Conservation (phyloP, 2,113 vertebrate species). For the Centropus bengalensis region DNA sequence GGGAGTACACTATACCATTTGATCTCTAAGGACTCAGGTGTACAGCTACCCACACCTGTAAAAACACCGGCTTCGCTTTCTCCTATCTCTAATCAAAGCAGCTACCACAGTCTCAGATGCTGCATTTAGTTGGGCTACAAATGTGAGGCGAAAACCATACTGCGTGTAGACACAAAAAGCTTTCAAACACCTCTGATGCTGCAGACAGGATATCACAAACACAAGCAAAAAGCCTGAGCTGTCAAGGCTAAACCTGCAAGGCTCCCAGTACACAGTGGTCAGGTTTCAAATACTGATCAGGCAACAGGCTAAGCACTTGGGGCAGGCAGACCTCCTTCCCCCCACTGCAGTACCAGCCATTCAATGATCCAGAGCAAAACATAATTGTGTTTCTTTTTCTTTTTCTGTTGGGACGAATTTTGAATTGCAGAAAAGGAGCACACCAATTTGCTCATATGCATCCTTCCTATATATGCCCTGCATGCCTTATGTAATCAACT, state of each 20-base stretch:
- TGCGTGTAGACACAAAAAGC: background rate
- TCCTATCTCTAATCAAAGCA: background rate
- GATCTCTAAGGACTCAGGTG: background rate
- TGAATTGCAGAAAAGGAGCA: background rate
- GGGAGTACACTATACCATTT: background rate
- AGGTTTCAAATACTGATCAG: background rate
- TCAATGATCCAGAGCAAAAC: background rate
- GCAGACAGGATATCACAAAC: background rate
- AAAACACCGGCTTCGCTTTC: background rate
- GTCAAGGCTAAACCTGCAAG: background rate
- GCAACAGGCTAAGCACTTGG: background rate
- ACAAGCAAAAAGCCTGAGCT: background rate
- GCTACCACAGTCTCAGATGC: background rate
- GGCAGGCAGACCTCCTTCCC: background rate
- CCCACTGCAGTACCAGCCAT: background rate
- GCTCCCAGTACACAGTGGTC: background rate
- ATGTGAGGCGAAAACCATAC: background rate
- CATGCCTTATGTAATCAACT: background rate
- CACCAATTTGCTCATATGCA: background rate
- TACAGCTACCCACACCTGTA: background rate
- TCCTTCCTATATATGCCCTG: background rate
- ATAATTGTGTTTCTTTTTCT: background rate
- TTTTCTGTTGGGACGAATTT: background rate
- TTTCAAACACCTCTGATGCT: background rate
- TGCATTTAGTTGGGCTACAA: background rate